Percentiles rank a stretch among this genome's conserved stretches.
Conservation (phyloP, 2,888 invertebrate species). For the Cataglyphis rosenhaueri region DNA sequence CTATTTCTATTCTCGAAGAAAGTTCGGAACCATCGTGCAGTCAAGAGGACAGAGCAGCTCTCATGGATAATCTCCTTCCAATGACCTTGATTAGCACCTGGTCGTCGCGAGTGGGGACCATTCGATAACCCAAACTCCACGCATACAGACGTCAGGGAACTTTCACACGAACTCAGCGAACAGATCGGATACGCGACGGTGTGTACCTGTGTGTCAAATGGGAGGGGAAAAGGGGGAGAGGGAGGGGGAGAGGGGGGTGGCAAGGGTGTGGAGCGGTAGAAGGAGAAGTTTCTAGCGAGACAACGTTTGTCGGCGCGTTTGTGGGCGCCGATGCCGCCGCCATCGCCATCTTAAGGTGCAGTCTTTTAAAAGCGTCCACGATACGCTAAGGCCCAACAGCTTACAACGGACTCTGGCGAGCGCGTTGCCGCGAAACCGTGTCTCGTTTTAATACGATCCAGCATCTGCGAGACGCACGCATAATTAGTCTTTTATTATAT, state of each 20-base stretch:
- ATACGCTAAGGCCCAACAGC: constrained; percentile 59
- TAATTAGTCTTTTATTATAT: constrained; percentile 14
- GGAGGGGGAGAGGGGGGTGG: not conserved
- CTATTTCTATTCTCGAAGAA: not conserved
- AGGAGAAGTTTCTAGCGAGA: constrained; percentile 80
- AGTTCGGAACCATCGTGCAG: not conserved
- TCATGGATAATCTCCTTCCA: constrained; percentile 6
- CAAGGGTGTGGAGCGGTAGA: constrained; percentile 56
- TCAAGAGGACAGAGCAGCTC: not conserved
- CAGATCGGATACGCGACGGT: constrained; percentile 35
- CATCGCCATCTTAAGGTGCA: constrained; percentile 79
- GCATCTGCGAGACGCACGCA: constrained; percentile 9
- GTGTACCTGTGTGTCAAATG: constrained; percentile 36
- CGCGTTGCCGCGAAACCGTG: constrained; percentile 5
- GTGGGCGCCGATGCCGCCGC: constrained; percentile 80
- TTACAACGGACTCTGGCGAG: constrained; percentile 52
- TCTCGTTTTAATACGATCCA: constrained; percentile 3
- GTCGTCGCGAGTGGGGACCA: constrained; percentile 57
- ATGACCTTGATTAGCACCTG: constrained; percentile 77
- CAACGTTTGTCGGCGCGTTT: constrained; percentile 85
- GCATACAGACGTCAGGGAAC: constrained; percentile 3
- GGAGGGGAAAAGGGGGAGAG: constrained; percentile 22
- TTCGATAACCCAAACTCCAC: constrained; percentile 43
- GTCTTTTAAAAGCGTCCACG: constrained; percentile 67
- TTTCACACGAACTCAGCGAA: constrained; percentile 32